Evolutionary conservation across 2,888 invertebrate species (phyloP), one percentile per base, ranked within the genome.

Genomic region (Byasa hedistus): DNA sequence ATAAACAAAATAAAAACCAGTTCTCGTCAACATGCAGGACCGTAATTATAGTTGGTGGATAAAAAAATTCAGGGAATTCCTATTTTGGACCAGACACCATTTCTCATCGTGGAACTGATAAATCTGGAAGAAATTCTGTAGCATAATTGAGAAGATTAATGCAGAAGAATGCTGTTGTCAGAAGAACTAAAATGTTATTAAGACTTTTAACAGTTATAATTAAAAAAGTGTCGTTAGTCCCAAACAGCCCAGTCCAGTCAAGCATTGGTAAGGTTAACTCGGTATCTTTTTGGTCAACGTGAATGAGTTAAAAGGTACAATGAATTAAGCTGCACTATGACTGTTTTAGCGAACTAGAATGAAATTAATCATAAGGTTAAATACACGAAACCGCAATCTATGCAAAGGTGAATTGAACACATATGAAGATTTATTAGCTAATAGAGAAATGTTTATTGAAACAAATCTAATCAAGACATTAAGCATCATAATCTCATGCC

Each of bases 201-300:
- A 22, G 52, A 69, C 65, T 27, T 58, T 57, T 36, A 61, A 68
- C 56, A 17, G 36, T 48, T 61, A 55, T 48, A 51, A 63, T 54
- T 57, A 51, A 59, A 63, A 60, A 60, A 52, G 51, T 78, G 82
- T 84, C 85, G 83, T 83, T 79, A 83, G 87, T 86, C 86, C 32
- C 80, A 81, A 79, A 83, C 82, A 85, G 88, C 87, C 88, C 90
- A 88, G 89, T 87, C 89, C 89, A 76, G 76, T 79, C 77, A 73
- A 73, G 75, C 78, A 77, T 78, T 77, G 89, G 89, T 90, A 89
- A 90, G 88, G 81, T 83, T 80, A 74, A 72, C 71, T 74, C 71
- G 66, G 32, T 72, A 69, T 71, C 69, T 71, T 70, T 58, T 59
- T 44, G 44, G 51, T 61, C 32, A 63, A 44, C 32, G 32, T 54